phyloP scores from a whole-genome alignment of 92 coral and sea anemone species.

The Zoanthus sansibaricus region DNA sequence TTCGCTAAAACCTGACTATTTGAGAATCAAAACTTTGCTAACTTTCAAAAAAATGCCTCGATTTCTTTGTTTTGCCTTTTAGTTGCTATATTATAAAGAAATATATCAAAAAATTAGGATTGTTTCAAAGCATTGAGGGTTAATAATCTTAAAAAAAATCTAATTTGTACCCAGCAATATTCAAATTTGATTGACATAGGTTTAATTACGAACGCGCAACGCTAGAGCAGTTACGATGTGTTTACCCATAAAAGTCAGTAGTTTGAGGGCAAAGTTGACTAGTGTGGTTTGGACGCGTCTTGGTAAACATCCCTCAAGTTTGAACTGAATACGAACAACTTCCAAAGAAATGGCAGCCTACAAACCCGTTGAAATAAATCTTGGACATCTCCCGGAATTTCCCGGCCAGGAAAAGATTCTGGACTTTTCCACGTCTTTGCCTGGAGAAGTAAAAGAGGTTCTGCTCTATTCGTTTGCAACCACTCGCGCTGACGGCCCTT shows the following conservation, averaged over 20 bases:
- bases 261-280: not conserved
- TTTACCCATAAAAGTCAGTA: not conserved
- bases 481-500: conserved; percentile 56
- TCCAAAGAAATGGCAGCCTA: conserved; percentile 43
- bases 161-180: not conserved
- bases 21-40: no score
- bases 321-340: not conserved
- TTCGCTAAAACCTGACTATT: no score
- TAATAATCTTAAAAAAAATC: not conserved
- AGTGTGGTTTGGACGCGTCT: not conserved
- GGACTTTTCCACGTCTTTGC: conserved; percentile 35
- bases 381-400: conserved; percentile 61
- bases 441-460: conserved; percentile 60
- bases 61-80: no score
- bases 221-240: not conserved
- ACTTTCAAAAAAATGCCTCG: no score
- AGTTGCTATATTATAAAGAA: no score
- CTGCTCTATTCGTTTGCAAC: conserved; percentile 64
- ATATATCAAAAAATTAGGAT: no score
- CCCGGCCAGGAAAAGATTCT: conserved; percentile 27
- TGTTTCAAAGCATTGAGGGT: no score
- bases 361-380: conserved; percentile 24
- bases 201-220: not conserved
- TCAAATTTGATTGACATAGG: not conserved
- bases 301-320: not conserved